Evolutionary conservation across 2,797 vertebrate genomes (phyloP), one percentile per base, ranked within the genome.

Genomic region (Acipenser transmontanus): DNA sequence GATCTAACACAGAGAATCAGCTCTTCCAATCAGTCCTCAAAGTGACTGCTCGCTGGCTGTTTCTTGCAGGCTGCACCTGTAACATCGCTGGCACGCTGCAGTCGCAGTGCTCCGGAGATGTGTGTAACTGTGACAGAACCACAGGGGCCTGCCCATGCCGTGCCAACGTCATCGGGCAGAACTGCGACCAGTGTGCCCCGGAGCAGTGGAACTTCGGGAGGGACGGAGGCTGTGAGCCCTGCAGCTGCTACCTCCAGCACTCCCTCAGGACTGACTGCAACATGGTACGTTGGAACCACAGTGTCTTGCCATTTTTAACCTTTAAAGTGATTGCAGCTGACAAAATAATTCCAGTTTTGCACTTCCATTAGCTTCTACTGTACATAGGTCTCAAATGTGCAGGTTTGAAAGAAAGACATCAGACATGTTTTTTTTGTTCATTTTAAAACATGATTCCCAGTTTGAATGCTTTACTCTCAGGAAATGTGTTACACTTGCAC

Each of bases 121-220:
- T 67, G 47, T 94, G 89, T 70, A 72, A 86, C 70, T 95, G 92
- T 2, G 76, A 93, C 78, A 77, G 48, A 0, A 50, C 76, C 70
- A 91, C 81, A 0, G 91, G 93, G 4, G 76, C 80, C 47, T 96
- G 93, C 6, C 76, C 79, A 2, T 97, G 94, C 80, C 81, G 77
- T 51, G 78, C 81, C 51, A 89, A 91, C 0, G 87, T 93, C 1
- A 51, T 77, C 2, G 91, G 91, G 8, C 80, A 70, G 72, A 91
- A 78, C 84, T 96, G 93, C 3, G 91, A 95, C 80, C 81, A 67
- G 72, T 95, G 93, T 0, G 80, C 84, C 5, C 57, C 80, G 0
- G 77, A 93, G 67, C 91, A 94, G 84, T 96, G 94, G 93, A 92
- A 83, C 72, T 89, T 92, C 0, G 91, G 93, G 0, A 83, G 73